These are phyloP conservation scores for Natator depressus DNA, from an alignment of 2,113 vertebrate species.

Conservation along the genomic window DNA sequence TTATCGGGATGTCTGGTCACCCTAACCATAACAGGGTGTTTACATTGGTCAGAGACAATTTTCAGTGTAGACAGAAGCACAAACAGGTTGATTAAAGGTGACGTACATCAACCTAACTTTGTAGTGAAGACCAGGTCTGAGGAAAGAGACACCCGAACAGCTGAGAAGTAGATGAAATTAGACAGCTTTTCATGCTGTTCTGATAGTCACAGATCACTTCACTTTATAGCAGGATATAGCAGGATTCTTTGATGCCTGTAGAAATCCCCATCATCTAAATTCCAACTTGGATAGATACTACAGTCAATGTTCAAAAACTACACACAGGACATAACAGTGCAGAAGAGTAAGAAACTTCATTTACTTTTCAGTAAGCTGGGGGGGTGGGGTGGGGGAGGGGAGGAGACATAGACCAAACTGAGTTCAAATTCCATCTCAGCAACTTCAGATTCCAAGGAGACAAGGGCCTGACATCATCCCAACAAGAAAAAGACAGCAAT, in stretches of 20 bases:
- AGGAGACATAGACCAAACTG: background rate
- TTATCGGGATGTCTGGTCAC: too few species aligned
- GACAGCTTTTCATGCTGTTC: background rate
- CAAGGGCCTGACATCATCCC: background rate
- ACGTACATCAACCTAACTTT: too few species aligned
- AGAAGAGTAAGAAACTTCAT: slow-evolving; percentile 21
- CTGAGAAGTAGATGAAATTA: background rate
- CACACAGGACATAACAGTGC: background rate
- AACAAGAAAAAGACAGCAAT: background rate
- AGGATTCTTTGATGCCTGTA: background rate
- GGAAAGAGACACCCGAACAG: background rate
- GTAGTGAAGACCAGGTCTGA: background rate
- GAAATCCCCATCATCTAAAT: background rate
- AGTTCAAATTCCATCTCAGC: background rate
- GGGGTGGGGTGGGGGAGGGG: background rate
- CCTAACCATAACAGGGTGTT: too few species aligned
- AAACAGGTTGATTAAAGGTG: too few species aligned
- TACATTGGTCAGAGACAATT: too few species aligned
- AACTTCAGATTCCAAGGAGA: slow-evolving; percentile 31
- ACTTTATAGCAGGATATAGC: background rate
- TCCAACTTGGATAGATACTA: background rate
- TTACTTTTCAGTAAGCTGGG: slow-evolving; percentile 5
- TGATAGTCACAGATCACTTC: background rate
- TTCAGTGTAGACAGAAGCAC: too few species aligned
- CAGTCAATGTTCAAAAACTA: background rate